These are phyloP conservation scores for Limosa lapponica DNA, from an alignment of 2,797 vertebrate species.

Conservation along the genomic window DNA sequence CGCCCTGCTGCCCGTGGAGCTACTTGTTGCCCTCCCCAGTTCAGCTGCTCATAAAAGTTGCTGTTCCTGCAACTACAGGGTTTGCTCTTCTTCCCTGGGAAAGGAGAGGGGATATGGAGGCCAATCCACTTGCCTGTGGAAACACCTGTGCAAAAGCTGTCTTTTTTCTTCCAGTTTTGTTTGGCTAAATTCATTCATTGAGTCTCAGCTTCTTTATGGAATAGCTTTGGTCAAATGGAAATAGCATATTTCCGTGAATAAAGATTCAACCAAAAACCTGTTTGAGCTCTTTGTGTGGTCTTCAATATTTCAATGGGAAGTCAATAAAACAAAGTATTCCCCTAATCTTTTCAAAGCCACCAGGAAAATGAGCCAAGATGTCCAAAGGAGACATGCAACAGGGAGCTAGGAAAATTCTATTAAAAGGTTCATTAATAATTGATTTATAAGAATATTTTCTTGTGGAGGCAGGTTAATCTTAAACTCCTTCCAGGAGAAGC, in stretches of 20 bases:
- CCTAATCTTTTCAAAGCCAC: not conserved
- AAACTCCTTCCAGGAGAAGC: not conserved
- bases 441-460: not conserved
- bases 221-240: not conserved
- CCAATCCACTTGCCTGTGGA: not conserved
- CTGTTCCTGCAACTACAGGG: not conserved
- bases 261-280: not conserved
- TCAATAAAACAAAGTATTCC: not conserved
- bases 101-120: not conserved
- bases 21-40: not conserved
- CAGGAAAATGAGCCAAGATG: not conserved
- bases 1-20: fast-evolving
- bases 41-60: not conserved
- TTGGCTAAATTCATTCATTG: not conserved
- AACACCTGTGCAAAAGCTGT: not conserved
- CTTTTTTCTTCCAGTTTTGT: not conserved
- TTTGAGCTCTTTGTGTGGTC: not conserved
- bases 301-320: not conserved
- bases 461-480: not conserved
- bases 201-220: not conserved
- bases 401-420: not conserved
- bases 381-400: not conserved
- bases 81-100: not conserved
- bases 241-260: not conserved
- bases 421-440: not conserved